Conservation (phyloP, 2,113 vertebrate species). For the Pituophis catenifer region DNA sequence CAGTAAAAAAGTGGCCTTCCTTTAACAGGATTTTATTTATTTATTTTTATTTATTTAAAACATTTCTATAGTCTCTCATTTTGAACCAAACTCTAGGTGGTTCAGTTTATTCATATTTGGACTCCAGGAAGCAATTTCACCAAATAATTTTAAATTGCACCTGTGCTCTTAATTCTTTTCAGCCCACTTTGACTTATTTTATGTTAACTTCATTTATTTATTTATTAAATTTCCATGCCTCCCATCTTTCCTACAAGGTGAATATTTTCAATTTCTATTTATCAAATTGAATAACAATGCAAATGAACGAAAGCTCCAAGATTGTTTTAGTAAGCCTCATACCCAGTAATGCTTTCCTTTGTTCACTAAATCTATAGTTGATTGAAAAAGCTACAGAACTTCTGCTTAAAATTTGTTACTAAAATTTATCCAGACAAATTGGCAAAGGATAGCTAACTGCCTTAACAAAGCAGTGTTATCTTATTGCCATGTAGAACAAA, state of each 20-base stretch:
- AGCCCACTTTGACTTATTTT: not conserved
- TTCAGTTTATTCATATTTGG: not conserved
- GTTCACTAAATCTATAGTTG: not conserved
- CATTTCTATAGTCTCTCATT: not conserved
- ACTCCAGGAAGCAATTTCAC: not conserved
- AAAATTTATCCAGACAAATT: not conserved
- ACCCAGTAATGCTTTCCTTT: not conserved
- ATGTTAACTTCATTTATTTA: not conserved
- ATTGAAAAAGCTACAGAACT: not conserved
- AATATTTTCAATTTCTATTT: not conserved
- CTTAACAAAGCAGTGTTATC: not conserved
- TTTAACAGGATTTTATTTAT: not conserved
- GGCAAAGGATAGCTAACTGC: not conserved
- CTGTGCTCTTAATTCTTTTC: not conserved
- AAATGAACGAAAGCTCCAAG: not conserved
- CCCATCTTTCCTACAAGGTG: too few species aligned
- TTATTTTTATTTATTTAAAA: not conserved
- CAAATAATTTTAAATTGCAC: not conserved
- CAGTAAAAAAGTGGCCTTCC: not conserved
- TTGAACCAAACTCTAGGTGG: not conserved
- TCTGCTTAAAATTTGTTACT: not conserved
- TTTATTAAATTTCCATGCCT: too few species aligned
- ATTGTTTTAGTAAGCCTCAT: not conserved
- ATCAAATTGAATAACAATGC: not conserved
- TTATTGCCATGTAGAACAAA: constrained; percentile 1